A percentile compares a stretch with the other conserved stretches of the same genome.
phyloP scores from a whole-genome alignment of 2,797 vertebrate species.

The Agapornis canus region DNA sequence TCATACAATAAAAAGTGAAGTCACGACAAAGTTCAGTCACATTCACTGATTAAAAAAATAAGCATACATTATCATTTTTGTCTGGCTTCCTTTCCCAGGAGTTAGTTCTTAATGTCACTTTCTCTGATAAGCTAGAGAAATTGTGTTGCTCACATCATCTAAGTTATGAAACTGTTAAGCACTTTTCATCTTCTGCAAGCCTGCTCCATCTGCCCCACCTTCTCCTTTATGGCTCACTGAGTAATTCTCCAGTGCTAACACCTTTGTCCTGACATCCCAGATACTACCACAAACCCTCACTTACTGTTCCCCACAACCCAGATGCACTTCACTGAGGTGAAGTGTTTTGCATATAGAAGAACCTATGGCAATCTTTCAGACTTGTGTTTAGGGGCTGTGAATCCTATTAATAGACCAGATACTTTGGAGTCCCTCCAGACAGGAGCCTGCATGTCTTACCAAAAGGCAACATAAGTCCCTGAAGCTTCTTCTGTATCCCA shows the following conservation, averaged over 20 bases:
- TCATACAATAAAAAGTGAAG: background rate
- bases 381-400: background rate
- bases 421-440: fast-evolving
- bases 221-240: background rate
- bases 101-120: background rate
- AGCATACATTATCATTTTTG: background rate
- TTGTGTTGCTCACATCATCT: background rate
- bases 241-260: background rate
- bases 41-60: background rate
- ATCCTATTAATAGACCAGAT: background rate
- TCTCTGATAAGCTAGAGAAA: background rate
- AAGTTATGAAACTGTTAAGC: background rate
- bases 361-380: background rate
- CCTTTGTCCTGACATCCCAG: background rate
- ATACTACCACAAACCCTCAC: background rate
- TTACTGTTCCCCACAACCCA: background rate
- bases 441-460: background rate
- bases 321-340: background rate
- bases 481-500: background rate
- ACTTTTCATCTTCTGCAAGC: background rate
- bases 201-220: background rate
- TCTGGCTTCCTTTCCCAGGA: background rate
- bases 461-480: background rate
- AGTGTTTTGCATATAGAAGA: fast-evolving
- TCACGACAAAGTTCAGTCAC: background rate